A percentile compares a stretch with the other conserved stretches of the same genome.
These are phyloP conservation scores for Leistus spinibarbis DNA, from an alignment of 2,888 invertebrate genomes.

Conservation along the genomic window DNA sequence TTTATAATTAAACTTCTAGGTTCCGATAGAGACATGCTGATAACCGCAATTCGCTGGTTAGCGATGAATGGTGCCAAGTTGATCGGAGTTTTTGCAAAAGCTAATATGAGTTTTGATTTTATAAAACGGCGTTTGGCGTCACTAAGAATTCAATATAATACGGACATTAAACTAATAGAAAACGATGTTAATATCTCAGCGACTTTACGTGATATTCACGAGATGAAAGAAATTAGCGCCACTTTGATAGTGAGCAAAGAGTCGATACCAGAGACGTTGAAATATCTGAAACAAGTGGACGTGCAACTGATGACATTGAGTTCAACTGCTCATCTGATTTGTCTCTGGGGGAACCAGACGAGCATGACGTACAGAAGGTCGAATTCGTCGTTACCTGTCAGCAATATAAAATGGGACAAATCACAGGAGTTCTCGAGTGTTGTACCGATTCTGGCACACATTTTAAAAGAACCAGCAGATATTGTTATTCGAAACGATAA, in stretches of 20 bases:
- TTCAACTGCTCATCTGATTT: no score
- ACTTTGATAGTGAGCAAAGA: conserved; percentile 51
- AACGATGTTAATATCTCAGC: conserved; percentile 41
- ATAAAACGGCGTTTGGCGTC: conserved; percentile 51
- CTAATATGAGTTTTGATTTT: conserved; percentile 74
- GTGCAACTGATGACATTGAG: conserved; percentile 46
- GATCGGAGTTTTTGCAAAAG: conserved; percentile 80
- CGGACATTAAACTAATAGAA: conserved; percentile 50
- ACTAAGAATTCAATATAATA: conserved; percentile 50
- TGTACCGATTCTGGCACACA: conserved; percentile 49
- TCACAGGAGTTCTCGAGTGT: conserved; percentile 49
- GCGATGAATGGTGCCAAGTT: conserved; percentile 81
- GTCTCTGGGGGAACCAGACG: no score
- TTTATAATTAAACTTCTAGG: conserved; percentile 43
- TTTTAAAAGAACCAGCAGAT: conserved; percentile 42
- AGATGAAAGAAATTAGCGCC: conserved; percentile 49
- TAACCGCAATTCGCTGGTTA: conserved; percentile 78
- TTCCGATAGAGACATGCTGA: conserved; percentile 52
- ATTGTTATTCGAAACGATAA: no score
- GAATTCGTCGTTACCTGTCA: conserved; percentile 47
- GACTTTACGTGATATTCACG: no score
- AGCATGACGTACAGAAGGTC: no score
- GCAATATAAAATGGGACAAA: conserved; percentile 51
- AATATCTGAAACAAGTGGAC: conserved; percentile 52
- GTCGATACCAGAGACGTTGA: conserved; percentile 44